phyloP scores from a whole-genome alignment of 2,888 invertebrate genomes.

The Taenaris catops region DNA sequence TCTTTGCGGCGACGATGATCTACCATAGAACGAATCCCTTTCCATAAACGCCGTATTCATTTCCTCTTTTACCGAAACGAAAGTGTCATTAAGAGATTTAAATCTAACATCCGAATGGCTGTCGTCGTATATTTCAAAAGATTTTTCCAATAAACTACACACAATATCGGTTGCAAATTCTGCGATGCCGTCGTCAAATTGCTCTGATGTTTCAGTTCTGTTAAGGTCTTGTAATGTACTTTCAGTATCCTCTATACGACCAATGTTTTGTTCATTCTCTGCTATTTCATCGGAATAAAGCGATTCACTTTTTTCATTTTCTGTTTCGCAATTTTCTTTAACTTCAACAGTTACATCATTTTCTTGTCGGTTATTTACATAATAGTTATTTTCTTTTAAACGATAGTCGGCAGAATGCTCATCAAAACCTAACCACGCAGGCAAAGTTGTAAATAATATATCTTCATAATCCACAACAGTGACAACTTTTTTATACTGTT shows the following conservation, averaged over 20 bases:
- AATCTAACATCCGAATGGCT: constrained; percentile 5
- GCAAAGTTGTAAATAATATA: constrained; percentile 50
- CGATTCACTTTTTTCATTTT: background rate
- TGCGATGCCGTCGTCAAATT: constrained; percentile 3
- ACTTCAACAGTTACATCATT: no score
- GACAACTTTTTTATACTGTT: constrained; percentile 40
- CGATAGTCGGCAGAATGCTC: constrained; percentile 3
- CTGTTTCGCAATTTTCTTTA: background rate
- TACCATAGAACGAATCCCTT: constrained; percentile 25
- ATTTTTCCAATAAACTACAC: constrained; percentile 20
- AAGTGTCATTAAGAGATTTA: constrained; percentile 32
- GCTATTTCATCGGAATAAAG: background rate
- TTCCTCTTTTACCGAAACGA: constrained; percentile 32
- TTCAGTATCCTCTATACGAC: constrained; percentile 8
- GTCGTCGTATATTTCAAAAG: constrained; percentile 21
- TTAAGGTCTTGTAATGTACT: constrained; percentile 4
- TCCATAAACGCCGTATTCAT: constrained; percentile 61
- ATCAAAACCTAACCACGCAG: constrained; percentile 34
- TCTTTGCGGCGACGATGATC: constrained; percentile 45
- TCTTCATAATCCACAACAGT: constrained; percentile 64
- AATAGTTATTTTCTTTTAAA: no score
- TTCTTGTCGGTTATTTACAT: no score
- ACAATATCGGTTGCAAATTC: constrained; percentile 19
- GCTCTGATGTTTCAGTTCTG: background rate
- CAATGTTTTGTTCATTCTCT: constrained; percentile 3